Evolutionary conservation across 2,797 vertebrate genomes (phyloP).

Genomic region (Gorsachius magnificus): DNA sequence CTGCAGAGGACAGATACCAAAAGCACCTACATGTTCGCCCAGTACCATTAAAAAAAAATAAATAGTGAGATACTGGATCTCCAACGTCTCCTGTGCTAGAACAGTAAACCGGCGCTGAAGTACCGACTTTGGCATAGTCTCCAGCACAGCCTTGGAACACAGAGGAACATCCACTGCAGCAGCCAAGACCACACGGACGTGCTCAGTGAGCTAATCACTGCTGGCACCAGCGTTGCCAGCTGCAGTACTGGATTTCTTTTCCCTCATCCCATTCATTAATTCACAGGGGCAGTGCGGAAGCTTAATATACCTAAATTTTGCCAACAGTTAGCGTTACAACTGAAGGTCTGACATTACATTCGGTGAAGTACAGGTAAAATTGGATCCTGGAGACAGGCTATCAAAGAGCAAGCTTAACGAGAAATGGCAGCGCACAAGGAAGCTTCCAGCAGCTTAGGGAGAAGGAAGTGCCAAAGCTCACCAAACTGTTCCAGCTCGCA

Average conservation of each 20-base stretch:
- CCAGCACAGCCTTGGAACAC: background rate
- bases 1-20: background rate
- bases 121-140: background rate
- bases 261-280: background rate
- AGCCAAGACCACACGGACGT: background rate
- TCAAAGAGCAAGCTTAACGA: accelerated
- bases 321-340: background rate
- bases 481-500: constrained; percentile 94
- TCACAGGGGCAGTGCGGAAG: background rate
- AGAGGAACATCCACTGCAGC: background rate
- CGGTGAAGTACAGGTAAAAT: accelerated
- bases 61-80: background rate
- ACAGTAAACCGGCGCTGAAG: background rate
- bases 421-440: background rate
- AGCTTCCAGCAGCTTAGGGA: background rate
- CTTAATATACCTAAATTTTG: background rate
- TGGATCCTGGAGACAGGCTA: background rate
- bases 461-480: constrained; percentile 46
- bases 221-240: background rate
- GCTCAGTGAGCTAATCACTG: background rate
- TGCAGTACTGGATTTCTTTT: background rate
- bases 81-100: background rate
- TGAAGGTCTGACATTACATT: background rate
- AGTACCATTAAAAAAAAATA: background rate
- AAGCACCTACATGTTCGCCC: background rate